A percentile compares a stretch with the other conserved stretches of the same genome.
Conservation (phyloP, 1,140 invertebrate genomes). For the Drosophila virilis region DNA sequence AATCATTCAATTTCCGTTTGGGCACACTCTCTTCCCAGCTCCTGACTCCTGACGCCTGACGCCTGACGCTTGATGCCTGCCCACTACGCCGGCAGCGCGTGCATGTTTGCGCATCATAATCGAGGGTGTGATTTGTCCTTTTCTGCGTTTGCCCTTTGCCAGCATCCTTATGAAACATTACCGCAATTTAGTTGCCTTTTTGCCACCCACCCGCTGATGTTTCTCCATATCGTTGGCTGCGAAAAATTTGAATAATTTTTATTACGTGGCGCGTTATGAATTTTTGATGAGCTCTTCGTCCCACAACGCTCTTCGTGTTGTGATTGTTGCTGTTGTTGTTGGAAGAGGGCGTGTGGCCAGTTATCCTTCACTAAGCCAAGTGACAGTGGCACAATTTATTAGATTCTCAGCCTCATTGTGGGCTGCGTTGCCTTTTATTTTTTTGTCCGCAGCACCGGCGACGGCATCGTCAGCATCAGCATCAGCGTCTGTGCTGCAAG, state of each 20-base stretch:
- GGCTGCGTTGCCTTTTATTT: constrained; percentile 37
- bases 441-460: constrained; percentile 27
- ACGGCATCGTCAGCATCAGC: constrained; percentile 49
- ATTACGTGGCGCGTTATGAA: constrained; percentile 83
- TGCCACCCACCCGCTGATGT: constrained; percentile 15
- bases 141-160: constrained; percentile 51
- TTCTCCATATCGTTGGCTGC: constrained; percentile 47
- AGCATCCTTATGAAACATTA: constrained; percentile 75
- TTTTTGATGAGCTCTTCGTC: constrained; percentile 76
- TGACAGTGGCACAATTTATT: constrained; percentile 83
- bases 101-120: constrained; percentile 68
- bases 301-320: constrained; percentile 27
- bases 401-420: constrained; percentile 77
- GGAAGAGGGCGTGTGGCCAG: constrained; percentile 66
- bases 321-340: constrained; percentile 42
- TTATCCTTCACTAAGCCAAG: constrained; percentile 83
- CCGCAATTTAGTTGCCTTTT: constrained; percentile 73
- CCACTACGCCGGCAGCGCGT: constrained; percentile 2
- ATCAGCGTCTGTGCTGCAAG: constrained; percentile 74
- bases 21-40: constrained; percentile 59
- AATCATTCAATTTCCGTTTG: constrained; percentile 83
- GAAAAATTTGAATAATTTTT: constrained; percentile 84
- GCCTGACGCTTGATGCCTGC: constrained; percentile 8
- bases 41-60: constrained; percentile 1
- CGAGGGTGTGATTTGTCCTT: constrained; percentile 83